phyloP scores from a whole-genome alignment of 2,113 vertebrate genomes.

The Chaetops frenatus region DNA sequence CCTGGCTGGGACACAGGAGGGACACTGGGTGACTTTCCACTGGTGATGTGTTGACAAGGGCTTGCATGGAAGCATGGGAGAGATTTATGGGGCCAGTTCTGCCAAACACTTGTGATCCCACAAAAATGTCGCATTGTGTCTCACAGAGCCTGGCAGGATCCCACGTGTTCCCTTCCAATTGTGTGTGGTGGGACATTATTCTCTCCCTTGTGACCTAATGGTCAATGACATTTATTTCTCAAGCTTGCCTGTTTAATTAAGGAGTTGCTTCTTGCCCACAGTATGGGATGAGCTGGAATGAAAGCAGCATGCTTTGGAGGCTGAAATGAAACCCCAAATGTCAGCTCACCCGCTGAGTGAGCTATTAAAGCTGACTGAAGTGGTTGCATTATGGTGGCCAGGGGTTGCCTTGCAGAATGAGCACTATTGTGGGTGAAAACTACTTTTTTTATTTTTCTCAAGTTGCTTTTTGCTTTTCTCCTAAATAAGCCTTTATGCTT shows the following conservation, averaged over 20 bases:
- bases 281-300: not conserved
- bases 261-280: constrained; percentile 20
- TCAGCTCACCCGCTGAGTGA: not conserved
- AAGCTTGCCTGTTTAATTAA: constrained; percentile 25
- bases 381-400: constrained; percentile 2
- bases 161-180: not conserved
- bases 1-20: not conserved
- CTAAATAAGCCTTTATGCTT: constrained; percentile 11
- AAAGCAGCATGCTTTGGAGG: constrained; percentile 10
- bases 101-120: constrained; percentile 47
- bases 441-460: constrained; percentile 5
- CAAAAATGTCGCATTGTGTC: constrained; percentile 2
- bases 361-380: constrained; percentile 32
- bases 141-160: constrained; percentile 26
- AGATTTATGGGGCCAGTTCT: constrained; percentile 16
- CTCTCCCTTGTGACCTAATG: constrained; percentile 28
- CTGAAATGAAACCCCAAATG: constrained; percentile 14
- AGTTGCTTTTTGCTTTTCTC: constrained; percentile 7
- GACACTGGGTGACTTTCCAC: not conserved
- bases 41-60: not conserved
- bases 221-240: constrained; percentile 52
- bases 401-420: not conserved
- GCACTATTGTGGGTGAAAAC: constrained; percentile 15
- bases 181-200: constrained; percentile 18
- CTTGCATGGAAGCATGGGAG: not conserved